Conservation (phyloP, 2,888 invertebrate species). For the Notodonta dromedarius region DNA sequence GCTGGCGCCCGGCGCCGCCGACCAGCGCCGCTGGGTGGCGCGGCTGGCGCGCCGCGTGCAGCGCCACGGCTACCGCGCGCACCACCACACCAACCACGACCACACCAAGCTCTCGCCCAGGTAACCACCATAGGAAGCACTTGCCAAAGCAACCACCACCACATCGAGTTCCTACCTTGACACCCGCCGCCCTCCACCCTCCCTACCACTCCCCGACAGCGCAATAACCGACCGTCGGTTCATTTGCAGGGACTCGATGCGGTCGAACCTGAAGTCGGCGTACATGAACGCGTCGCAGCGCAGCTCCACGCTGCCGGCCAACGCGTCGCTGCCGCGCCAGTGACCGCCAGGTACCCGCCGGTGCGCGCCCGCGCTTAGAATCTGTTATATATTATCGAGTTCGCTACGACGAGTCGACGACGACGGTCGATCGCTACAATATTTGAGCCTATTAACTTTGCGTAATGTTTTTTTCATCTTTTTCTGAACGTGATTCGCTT, state of each 20-base stretch:
- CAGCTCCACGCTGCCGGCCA: slow-evolving; percentile 94
- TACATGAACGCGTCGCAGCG: slow-evolving; percentile 90
- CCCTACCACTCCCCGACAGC: too few relatives aligned
- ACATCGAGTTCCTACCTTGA: too few relatives aligned
- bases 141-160: too few relatives aligned
- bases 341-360: slow-evolving; percentile 40
- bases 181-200: slow-evolving; percentile 33
- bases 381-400: slow-evolving; percentile 12
- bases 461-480: not conserved
- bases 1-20: slow-evolving; percentile 92
- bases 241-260: slow-evolving; percentile 89
- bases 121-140: slow-evolving; percentile 11
- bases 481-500: slow-evolving; percentile 34
- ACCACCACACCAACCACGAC: slow-evolving; percentile 84
- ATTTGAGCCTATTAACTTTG: slow-evolving; percentile 2
- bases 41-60: slow-evolving; percentile 96
- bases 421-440: slow-evolving; percentile 24
- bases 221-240: slow-evolving; percentile 77
- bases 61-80: slow-evolving; percentile 97
- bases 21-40: slow-evolving; percentile 97
- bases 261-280: slow-evolving; percentile 90
- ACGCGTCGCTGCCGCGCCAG: slow-evolving; percentile 89
- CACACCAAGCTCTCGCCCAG: slow-evolving; percentile 67
- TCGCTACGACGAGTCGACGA: slow-evolving; percentile 12
- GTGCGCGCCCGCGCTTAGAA: slow-evolving; percentile 14